Percentiles rank a stretch among this genome's conserved stretches.
Conservation (phyloP, 2,113 vertebrate genomes). For the Platysternon megacephalum region DNA sequence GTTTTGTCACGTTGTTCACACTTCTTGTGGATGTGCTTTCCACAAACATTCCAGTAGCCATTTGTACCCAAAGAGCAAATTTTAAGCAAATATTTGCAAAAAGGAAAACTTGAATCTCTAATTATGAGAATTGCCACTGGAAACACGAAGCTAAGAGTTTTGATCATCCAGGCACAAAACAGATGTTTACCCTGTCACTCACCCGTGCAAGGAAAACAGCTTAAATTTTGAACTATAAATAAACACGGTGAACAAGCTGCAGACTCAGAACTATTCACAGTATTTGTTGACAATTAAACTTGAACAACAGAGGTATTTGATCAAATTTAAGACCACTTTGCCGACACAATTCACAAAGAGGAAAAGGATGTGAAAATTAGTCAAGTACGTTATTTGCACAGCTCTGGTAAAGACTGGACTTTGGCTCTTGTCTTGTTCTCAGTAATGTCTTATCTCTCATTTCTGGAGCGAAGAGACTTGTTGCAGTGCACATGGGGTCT, state of each 20-base stretch:
- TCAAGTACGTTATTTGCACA: background rate
- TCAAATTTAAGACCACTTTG: background rate
- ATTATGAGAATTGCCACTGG: background rate
- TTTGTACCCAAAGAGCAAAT: background rate
- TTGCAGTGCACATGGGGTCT: background rate
- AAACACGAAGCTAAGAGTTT: background rate
- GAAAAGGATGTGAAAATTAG: background rate
- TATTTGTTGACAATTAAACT: background rate
- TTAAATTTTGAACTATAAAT: background rate
- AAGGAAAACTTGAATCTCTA: accelerated
- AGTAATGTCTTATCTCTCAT: background rate
- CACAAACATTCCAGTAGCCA: background rate
- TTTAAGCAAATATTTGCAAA: background rate
- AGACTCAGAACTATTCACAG: background rate
- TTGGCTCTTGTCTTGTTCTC: accelerated
- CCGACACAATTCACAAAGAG: background rate
- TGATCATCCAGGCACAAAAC: background rate
- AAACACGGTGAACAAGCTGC: background rate
- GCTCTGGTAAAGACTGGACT: background rate
- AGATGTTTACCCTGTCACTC: background rate
- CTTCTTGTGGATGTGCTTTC: background rate
- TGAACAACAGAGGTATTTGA: background rate
- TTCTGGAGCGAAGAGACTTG: background rate
- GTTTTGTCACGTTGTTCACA: background rate
- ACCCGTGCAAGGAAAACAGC: background rate